These are phyloP conservation scores for Aplidium turbinatum DNA, from an alignment of 23 tunicate species.

Conservation along the genomic window DNA sequence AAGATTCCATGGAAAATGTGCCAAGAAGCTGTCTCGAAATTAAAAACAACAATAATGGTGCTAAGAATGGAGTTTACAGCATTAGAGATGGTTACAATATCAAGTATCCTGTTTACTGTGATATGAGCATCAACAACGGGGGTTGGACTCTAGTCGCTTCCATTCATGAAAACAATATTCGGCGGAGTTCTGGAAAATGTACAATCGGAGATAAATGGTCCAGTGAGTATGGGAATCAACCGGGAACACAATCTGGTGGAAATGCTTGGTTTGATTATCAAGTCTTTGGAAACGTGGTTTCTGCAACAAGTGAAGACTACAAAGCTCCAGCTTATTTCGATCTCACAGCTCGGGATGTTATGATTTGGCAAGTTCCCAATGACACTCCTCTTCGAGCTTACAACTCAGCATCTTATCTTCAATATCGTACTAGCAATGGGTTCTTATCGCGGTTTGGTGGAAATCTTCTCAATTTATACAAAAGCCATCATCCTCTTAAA, in stretches of 20 bases:
- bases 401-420: constrained; percentile 30
- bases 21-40: too few species aligned
- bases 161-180: constrained; percentile 42
- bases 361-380: constrained; percentile 95
- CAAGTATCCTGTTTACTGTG: constrained; percentile 35
- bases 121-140: constrained; percentile 30
- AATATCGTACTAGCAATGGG: constrained; percentile 38
- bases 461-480: constrained; percentile 38
- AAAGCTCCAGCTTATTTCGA: constrained; percentile 67
- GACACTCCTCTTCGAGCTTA: constrained; percentile 43
- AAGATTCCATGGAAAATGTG: too few species aligned
- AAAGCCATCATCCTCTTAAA: constrained; percentile 36
- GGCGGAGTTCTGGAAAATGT: constrained; percentile 40
- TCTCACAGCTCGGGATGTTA: constrained; percentile 57
- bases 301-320: constrained; percentile 74
- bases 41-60: too few species aligned
- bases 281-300: constrained; percentile 50
- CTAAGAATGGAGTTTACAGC: constrained; percentile 33
- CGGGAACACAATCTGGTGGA: constrained; percentile 29
- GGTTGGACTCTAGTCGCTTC: constrained; percentile 57
- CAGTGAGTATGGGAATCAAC: constrained; percentile 45
- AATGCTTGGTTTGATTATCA: constrained; percentile 53
- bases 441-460: constrained; percentile 44
- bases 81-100: constrained; percentile 18
- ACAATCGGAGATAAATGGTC: constrained; percentile 68